A percentile compares a stretch with the other conserved stretches of the same genome.
phyloP scores from a whole-genome alignment of 2,888 invertebrate species.

The Archaeoteleia sp. region DNA sequence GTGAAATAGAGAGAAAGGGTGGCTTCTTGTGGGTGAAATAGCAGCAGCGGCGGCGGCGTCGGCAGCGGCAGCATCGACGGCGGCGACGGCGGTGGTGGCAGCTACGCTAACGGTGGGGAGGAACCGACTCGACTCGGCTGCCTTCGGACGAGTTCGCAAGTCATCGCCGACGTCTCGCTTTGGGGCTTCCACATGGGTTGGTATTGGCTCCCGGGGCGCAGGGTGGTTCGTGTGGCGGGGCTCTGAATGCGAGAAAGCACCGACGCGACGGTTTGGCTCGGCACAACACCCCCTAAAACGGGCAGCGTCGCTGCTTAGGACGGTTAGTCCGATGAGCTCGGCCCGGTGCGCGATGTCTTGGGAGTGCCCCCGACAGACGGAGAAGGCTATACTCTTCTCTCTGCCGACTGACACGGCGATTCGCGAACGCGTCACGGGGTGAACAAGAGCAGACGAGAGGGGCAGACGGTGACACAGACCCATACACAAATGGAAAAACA shows the following conservation, averaged over 20 bases:
- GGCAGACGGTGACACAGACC: constrained; percentile 11
- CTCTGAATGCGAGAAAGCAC: constrained; percentile 58
- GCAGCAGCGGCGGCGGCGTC: constrained; percentile 17
- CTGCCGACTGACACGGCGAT: constrained; percentile 1
- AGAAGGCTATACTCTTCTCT: constrained; percentile 11
- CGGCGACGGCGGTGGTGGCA: constrained; percentile 38
- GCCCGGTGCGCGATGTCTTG: constrained; percentile 71
- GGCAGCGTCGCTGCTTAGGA: constrained; percentile 72
- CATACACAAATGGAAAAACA: constrained; percentile 12
- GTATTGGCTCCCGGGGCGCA: constrained; percentile 74
- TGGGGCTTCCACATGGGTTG: constrained; percentile 73
- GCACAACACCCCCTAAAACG: constrained; percentile 71
- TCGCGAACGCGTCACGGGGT: constrained; percentile 19
- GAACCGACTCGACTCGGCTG: constrained; percentile 61
- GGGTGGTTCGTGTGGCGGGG: constrained; percentile 69
- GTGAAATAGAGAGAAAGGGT: constrained; percentile 40
- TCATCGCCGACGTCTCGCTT: constrained; percentile 69
- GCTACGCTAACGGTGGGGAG: constrained; percentile 45
- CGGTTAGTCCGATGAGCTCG: constrained; percentile 69
- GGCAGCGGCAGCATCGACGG: constrained; percentile 17
- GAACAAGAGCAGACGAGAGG: constrained; percentile 40
- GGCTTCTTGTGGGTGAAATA: constrained; percentile 33
- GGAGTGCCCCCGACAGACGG: constrained; percentile 67
- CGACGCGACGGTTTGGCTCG: constrained; percentile 68
- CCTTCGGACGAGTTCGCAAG: constrained; percentile 68